Base-by-base conservation (phyloP, 2,888 invertebrate species). In the Sisyra terminalis region DNA sequence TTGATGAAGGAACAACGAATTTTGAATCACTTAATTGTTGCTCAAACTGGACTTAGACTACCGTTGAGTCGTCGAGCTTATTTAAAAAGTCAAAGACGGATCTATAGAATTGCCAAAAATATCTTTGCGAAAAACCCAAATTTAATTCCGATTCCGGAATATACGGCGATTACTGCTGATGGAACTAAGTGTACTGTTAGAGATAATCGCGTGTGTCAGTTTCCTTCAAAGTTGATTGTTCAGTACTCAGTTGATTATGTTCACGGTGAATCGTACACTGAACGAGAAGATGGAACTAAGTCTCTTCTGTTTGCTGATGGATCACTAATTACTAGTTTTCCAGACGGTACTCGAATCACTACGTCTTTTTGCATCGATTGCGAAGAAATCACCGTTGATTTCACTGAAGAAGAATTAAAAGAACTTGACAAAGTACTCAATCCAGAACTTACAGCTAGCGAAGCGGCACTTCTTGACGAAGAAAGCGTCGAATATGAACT, bases 311-410 rank as follows among this genome's bases (percentile, higher is more conserved):
- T 14, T 3, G 9, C 39, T 29, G 39, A 44, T 17, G 39, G 39
- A 9, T 14, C 24, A 3, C 30, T 39, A 11, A 29, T 29, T 3
- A 15, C 8, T 18, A 11, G 14, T 29, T 42, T 42, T 32, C 42
- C 39, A 57, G 58, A 60, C 38, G 58, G 56, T 11, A 58, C 58
- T 16, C 50, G 56, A 24, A 59, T 58, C 29, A 53, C 51, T 14
- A 55, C 52, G 1, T 47, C 51, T 17, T 53, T 50, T 43, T 42
- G 44, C 14, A 49, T 58, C 39, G 59, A 58, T 40, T 47, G 52
- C 6, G 50, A 54, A 7, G 49, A 52, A 8, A 41, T 54, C 31
- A 46, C 41, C 15, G 54, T 55, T 45, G 55, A 59, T 18, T 58
- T 57, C 56, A 50, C 52, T n/a, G 49, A 50, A 1, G 53, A 56